Base-by-base conservation (phyloP, 2,797 vertebrate species). In the Syndactyla subalaris region DNA sequence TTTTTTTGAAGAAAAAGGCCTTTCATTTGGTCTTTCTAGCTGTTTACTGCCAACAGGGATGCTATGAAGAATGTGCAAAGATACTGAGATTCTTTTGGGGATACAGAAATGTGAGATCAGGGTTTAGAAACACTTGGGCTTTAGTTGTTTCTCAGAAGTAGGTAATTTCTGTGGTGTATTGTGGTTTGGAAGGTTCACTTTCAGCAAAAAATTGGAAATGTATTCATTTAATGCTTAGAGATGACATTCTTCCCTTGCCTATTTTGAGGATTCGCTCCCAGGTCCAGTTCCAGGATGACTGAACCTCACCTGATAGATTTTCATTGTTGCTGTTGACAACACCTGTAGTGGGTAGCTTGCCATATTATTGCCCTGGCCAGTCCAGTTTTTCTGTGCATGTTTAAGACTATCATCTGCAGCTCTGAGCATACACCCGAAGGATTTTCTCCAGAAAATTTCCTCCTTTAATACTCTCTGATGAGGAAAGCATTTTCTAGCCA, bases 391-490 rank as follows among this genome's bases (percentile, higher is more conserved):
- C 48, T 34, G 26, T 89, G 39, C 14, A 14, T 68, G 29, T 84
- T 78, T 88, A 58, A 72, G 75, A 43, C 39, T 51, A 3, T 74
- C 58, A 74, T 55, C n/a, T 76, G 19, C 59, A 73, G 19, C 8
- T 73, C 84, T 86, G 36, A 82, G 59, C 20, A 16, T 45, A 30
- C 36, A 29, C 51, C 30, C 8, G 10, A 59, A 85, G 73, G 55
- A 39, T 85, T 92, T 92, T 63, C 76, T 92, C 32, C 20, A 73
- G 88, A 85, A 94, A 84, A 73, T 79, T n/a, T 62, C 20, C 29
- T 65, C 12, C 27, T 79, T 80, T 67, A 73, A 18, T 82, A 32
- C 6, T 48, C 10, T 51, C 27, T 66, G 43, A 61, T 67, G 51
- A 74, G 30, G 74, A 88, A 86, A 73, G 27, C 30, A 49, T 21